These are phyloP conservation scores for Falcaria lacertinaria DNA, from an alignment of 2,888 invertebrate species.

Conservation along the genomic window DNA sequence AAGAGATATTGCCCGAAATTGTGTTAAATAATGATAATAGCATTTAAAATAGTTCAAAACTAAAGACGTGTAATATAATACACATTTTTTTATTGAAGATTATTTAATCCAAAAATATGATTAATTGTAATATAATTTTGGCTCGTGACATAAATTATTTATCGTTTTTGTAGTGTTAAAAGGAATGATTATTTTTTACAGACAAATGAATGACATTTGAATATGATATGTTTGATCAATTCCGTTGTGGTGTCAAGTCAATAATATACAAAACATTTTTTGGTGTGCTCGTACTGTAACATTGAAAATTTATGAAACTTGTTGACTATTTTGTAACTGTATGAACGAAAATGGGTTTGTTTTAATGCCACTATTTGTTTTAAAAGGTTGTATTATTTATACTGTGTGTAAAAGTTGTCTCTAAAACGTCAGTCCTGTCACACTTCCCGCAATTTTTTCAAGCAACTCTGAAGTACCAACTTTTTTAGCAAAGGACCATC, in stretches of 20 bases:
- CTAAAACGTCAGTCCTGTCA: too few relatives aligned
- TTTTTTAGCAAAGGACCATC: too few relatives aligned
- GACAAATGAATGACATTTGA: conserved; percentile 8
- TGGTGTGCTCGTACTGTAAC: conserved; percentile 24
- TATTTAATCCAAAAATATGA: too few relatives aligned
- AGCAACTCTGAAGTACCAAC: too few relatives aligned
- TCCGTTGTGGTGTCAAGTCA: conserved; percentile 37
- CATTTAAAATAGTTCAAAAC: too few relatives aligned
- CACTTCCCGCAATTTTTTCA: too few relatives aligned
- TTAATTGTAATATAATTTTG: background rate
- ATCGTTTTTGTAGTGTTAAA: background rate
- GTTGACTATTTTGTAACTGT: conserved; percentile 41
- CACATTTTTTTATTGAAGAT: background rate
- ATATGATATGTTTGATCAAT: conserved; percentile 24
- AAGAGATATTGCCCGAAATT: too few relatives aligned
- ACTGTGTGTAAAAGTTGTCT: too few relatives aligned
- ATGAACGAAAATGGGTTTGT: conserved; percentile 17
- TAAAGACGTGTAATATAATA: background rate
- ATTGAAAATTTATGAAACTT: conserved; percentile 29
- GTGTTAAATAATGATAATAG: too few relatives aligned
- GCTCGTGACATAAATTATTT: background rate
- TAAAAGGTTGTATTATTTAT: too few relatives aligned
- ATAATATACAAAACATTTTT: conserved; percentile 9
- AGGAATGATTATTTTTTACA: background rate
- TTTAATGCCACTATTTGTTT: too few relatives aligned